Evolutionary conservation across 2,797 vertebrate genomes (phyloP).

Genomic region (Miichthys miiuy): DNA sequence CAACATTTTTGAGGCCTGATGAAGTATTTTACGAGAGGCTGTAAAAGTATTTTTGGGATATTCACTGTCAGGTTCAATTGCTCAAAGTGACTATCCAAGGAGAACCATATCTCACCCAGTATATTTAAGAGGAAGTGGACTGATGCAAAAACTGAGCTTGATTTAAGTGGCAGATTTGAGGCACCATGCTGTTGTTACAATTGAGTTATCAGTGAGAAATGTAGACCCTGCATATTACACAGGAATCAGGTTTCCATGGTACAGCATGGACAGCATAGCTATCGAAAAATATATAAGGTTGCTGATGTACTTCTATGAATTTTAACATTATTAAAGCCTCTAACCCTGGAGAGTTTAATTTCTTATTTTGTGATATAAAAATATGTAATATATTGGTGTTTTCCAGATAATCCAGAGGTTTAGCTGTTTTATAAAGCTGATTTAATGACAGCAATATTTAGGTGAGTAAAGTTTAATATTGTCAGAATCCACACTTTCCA

Average conservation of each 20-base stretch:
- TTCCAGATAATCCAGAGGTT: not conserved
- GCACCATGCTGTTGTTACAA: slow-evolving; percentile 17
- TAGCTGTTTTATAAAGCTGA: not conserved
- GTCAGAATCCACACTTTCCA: not conserved
- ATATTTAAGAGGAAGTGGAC: slow-evolving; percentile 63
- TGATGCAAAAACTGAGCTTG: slow-evolving; percentile 45
- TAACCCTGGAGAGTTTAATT: not conserved
- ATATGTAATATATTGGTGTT: not conserved
- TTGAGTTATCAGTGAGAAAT: slow-evolving; percentile 33
- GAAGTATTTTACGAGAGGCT: slow-evolving; percentile 79
- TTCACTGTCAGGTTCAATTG: slow-evolving; percentile 80
- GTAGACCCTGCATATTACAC: slow-evolving; percentile 9
- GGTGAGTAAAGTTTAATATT: not conserved
- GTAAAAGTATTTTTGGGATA: slow-evolving; percentile 80
- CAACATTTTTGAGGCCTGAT: slow-evolving; percentile 80
- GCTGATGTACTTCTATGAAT: not conserved
- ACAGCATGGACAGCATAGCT: not conserved
- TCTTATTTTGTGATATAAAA: not conserved
- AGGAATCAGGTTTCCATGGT: not conserved
- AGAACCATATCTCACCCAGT: slow-evolving; percentile 61
- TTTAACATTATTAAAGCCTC: not conserved
- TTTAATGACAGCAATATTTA: not conserved
- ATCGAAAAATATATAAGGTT: not conserved
- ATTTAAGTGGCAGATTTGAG: slow-evolving; percentile 55
- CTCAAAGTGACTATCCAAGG: slow-evolving; percentile 72